phyloP scores from a whole-genome alignment of 2,888 invertebrate genomes.

The Entomobrya multifasciata region DNA sequence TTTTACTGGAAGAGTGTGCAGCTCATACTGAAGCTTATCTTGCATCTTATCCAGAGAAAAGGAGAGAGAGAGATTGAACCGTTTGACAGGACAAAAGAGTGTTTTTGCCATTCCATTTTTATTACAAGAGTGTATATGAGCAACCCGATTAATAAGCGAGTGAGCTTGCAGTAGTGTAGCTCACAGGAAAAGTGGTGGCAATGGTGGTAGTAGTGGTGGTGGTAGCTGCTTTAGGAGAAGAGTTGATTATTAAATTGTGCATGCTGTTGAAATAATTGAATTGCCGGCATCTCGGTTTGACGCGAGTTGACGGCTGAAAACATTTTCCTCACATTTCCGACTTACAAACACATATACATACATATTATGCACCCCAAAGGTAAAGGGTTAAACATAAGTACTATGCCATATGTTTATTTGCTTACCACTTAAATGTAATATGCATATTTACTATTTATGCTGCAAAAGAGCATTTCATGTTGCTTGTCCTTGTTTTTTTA shows the following conservation, averaged over 20 bases:
- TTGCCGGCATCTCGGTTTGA: constrained; percentile 65
- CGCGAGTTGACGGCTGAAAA: too few species aligned
- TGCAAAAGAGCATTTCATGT: background rate
- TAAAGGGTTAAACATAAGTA: background rate
- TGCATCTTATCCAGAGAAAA: constrained; percentile 43
- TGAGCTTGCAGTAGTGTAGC: too few species aligned
- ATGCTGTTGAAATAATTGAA: constrained; percentile 76
- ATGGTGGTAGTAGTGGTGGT: too few species aligned
- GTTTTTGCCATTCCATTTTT: background rate
- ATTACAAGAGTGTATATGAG: too few species aligned
- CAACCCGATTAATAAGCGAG: too few species aligned
- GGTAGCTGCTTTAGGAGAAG: too few species aligned
- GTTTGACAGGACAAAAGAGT: constrained; percentile 55
- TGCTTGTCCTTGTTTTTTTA: background rate
- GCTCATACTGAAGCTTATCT: constrained; percentile 47
- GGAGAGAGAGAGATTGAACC: constrained; percentile 59
- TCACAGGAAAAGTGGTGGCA: background rate
- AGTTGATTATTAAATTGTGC: constrained; percentile 74
- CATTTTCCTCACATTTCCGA: constrained; percentile 43
- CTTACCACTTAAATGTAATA: too few species aligned
- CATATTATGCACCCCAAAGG: background rate
- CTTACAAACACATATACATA: constrained; percentile 2
- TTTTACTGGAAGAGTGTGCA: background rate
- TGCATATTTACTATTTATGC: background rate
- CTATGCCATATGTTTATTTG: background rate